These are phyloP conservation scores for Dendrolimus kikuchii DNA, from an alignment of 1,140 invertebrate species.

Conservation along the genomic window DNA sequence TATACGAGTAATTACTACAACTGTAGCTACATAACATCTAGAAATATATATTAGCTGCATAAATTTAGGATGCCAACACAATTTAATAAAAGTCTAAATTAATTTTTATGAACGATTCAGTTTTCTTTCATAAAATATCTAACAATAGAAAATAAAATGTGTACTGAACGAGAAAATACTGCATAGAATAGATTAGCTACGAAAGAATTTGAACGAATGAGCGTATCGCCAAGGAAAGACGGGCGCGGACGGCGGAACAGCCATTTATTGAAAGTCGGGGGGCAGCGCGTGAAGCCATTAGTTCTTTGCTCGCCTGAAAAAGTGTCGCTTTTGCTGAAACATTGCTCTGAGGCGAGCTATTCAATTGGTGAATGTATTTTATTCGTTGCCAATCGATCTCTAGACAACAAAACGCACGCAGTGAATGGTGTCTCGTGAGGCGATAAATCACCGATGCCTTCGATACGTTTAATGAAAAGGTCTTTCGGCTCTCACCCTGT, in stretches of 20 bases:
- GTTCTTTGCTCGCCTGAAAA: constrained; percentile 54
- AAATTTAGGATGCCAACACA: not conserved
- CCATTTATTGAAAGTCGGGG: constrained; percentile 64
- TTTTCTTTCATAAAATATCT: too few species aligned
- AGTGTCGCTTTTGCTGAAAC: constrained; percentile 63
- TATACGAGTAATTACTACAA: too few species aligned
- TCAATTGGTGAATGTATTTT: constrained; percentile 68
- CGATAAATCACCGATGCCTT: constrained; percentile 57
- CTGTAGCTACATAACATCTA: too few species aligned
- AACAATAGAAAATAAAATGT: too few species aligned
- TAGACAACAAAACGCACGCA: constrained; percentile 63
- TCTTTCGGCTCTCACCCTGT: constrained; percentile 32
- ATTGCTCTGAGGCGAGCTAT: constrained; percentile 56
- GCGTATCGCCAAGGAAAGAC: constrained; percentile 13
- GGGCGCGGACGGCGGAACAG: constrained; percentile 22
- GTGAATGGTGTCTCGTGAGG: constrained; percentile 52
- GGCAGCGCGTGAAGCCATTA: constrained; percentile 60
- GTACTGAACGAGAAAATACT: not conserved
- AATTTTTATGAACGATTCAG: too few species aligned
- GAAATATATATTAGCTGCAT: too few species aligned
- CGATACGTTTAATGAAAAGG: constrained; percentile 63
- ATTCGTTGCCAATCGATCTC: constrained; percentile 65
- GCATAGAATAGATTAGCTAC: constrained; percentile 5
- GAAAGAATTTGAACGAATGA: not conserved
- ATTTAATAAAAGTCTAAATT: constrained; percentile 1